These are phyloP conservation scores for Poecilobothrus nobilitatus DNA, from an alignment of 2,888 invertebrate species.

Conservation along the genomic window DNA sequence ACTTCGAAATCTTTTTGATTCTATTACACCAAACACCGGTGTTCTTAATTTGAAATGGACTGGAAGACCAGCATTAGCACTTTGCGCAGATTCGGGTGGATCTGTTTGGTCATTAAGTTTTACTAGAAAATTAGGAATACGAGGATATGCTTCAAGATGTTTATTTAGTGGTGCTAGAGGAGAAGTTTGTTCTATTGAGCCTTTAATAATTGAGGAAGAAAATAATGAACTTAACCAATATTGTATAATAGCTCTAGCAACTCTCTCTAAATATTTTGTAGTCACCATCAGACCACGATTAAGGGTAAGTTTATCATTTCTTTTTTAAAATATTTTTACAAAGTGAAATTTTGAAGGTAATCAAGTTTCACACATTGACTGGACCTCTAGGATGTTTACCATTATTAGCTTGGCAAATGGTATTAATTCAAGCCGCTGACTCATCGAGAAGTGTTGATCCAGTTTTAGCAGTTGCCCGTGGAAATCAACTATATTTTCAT, in stretches of 20 bases:
- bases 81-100: conserved; percentile 86
- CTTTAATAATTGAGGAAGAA: conserved; percentile 46
- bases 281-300: conserved; percentile 70
- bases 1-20: conserved; percentile 64
- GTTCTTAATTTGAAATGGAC: conserved; percentile 63
- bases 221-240: conserved; percentile 59
- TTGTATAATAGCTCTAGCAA: conserved; percentile 84
- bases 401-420: conserved; percentile 86
- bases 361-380: conserved; percentile 67
- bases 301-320: conserved; percentile 37
- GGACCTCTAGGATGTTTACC: conserved; percentile 74
- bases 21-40: conserved; percentile 75
- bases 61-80: conserved; percentile 62
- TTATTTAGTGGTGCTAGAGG: conserved; percentile 95
- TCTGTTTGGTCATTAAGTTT: conserved; percentile 92
- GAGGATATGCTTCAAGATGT: conserved; percentile 84
- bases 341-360: conserved; percentile 42
- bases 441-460: conserved; percentile 65
- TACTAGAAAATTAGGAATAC: conserved; percentile 75
- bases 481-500: conserved; percentile 75
- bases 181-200: conserved; percentile 75
- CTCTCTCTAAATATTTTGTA: conserved; percentile 72
- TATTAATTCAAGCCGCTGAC: conserved; percentile 66
- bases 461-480: conserved; percentile 81
- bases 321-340: background rate